Conservation (phyloP, 1,140 invertebrate genomes). For the Philaenus spumarius region DNA sequence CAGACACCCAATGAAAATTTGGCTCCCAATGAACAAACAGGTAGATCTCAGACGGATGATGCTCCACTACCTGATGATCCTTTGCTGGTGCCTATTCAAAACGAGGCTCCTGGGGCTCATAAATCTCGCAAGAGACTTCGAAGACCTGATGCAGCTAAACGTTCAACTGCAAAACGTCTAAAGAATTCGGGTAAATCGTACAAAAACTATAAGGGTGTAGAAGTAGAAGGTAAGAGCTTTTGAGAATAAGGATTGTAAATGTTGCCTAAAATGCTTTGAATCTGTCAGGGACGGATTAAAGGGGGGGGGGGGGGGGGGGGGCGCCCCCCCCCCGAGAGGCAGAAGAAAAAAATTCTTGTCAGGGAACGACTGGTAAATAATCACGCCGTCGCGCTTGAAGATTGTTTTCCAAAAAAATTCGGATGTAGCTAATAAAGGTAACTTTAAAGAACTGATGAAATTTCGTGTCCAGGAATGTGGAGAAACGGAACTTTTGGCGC, state of each 20-base stretch:
- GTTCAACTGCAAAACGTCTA: background rate
- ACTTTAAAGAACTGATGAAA: too few species aligned
- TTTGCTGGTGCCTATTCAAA: background rate
- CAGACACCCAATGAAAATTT: background rate
- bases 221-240: constrained; percentile 2
- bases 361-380: too few species aligned
- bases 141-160: background rate
- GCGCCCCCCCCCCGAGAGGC: too few species aligned
- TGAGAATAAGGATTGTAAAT: background rate
- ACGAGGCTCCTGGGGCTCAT: background rate
- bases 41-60: background rate
- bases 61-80: background rate
- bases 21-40: background rate
- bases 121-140: background rate
- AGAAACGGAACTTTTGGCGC: too few species aligned
- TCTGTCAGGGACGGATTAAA: background rate
- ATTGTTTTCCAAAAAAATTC: too few species aligned
- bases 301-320: too few species aligned
- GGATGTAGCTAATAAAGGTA: too few species aligned
- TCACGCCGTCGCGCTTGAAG: too few species aligned
- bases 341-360: too few species aligned
- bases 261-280: background rate
- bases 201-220: background rate
- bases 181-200: background rate
- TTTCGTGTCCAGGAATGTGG: too few species aligned